Conservation (phyloP, 30 jellyfish, hydroid and myxozoan genomes). For the Aurelia aurita region DNA sequence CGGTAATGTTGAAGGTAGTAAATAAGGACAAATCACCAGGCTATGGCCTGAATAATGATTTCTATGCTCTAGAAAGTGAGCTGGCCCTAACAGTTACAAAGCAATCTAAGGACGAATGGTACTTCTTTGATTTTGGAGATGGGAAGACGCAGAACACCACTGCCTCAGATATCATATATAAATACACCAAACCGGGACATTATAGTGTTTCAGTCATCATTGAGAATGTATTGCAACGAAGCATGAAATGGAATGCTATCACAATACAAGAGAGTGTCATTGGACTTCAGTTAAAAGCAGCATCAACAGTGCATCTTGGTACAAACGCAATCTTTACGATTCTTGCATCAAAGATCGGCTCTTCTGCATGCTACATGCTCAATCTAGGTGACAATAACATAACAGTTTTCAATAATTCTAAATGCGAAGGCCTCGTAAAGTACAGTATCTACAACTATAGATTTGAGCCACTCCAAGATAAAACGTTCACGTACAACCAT, state of each 20-base stretch:
- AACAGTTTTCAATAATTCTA: conserved; percentile 53
- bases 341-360: conserved; percentile 68
- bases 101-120: conserved; percentile 80
- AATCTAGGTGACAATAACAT: conserved; percentile 81
- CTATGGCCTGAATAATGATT: conserved; percentile 37
- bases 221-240: conserved; percentile 60
- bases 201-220: conserved; percentile 64
- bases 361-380: conserved; percentile 76
- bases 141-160: conserved; percentile 52
- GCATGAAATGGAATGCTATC: conserved; percentile 38
- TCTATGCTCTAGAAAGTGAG: conserved; percentile 68
- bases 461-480: conserved; percentile 16
- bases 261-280: conserved; percentile 57
- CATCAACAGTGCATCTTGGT: conserved; percentile 48
- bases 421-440: conserved; percentile 16
- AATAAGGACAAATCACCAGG: conserved; percentile 54
- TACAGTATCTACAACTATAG: conserved; percentile 21
- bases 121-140: conserved; percentile 70
- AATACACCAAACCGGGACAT: conserved; percentile 67
- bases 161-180: conserved; percentile 11
- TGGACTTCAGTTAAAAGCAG: conserved; percentile 37
- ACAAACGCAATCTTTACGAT: conserved; percentile 43
- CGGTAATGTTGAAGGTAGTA: conserved; percentile 28
- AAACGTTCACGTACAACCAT: conserved; percentile 35
- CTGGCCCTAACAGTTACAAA: conserved; percentile 64